Base-by-base conservation (phyloP, 2,888 invertebrate genomes). In the Saturnia pavonia region DNA sequence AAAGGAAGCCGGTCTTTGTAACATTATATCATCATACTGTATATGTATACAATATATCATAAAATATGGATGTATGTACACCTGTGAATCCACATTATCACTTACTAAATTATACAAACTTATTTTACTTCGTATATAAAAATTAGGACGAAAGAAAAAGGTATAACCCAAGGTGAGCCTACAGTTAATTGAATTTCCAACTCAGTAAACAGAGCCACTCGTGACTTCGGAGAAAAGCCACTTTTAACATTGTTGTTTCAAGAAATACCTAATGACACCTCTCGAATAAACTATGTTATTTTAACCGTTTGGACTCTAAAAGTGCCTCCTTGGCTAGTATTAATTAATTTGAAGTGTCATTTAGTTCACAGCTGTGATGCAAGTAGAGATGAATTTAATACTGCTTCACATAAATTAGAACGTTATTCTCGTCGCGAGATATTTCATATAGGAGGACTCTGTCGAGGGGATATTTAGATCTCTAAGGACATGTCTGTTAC, bases 291-390 rank as follows among this genome's bases (percentile, higher is more conserved):
- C 34, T 67, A 68, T 68, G 63, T 68, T 68, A 72, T 72, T 73
- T 40, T 60, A 74, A 74, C 65, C 68, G 70, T 54, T 71, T 12
- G 45, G 63, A 40, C 68, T 65, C 19, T 27, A 69, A 71, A 60
- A 67, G 40, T 40, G 14, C 66, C 25, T 25, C 43, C 40, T 72
- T 71, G 27, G 57, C 0, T 25, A 71, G 48, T 69, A 71, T 77
- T 75, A 75, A 76, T 78, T 79, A 75, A 76, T 75, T 75, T 76
- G 40, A 78, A 76, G 75, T 75, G 75, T 75, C 67, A 75, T 75
- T 72, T 73, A 74, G 66, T 73, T n/a, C 57, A n/a, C 74, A 54
- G 70, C 60, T 71, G 72, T 43, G 69, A 70, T 76, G 73, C 69
- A 69, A 69, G 71, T 73, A 7, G 71, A 74, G 75, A 72, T 70